Percentiles rank a stretch among this genome's conserved stretches.
These are phyloP conservation scores for Nomada flava DNA, from an alignment of 2,888 invertebrate genomes.

Conservation along the genomic window DNA sequence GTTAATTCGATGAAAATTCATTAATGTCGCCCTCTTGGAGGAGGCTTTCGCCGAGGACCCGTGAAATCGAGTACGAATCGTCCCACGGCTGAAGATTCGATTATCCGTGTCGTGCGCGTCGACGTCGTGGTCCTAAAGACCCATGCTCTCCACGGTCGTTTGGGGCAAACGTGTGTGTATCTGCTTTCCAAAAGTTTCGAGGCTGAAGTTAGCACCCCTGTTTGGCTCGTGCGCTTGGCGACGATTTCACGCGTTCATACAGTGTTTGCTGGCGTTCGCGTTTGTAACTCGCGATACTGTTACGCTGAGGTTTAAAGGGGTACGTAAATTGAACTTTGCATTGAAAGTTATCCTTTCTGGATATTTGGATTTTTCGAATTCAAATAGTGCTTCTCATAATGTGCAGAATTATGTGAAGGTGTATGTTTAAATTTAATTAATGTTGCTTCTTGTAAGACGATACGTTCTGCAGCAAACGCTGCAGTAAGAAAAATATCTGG, in stretches of 20 bases:
- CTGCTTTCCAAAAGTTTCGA: neutral
- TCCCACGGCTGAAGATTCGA: slow-evolving; percentile 70
- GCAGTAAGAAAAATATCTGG: too few relatives aligned
- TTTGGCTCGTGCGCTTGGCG: neutral
- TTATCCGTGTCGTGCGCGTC: slow-evolving; percentile 60
- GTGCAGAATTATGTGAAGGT: too few relatives aligned
- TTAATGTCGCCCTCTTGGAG: slow-evolving; percentile 62
- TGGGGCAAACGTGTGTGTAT: neutral
- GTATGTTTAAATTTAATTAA: too few relatives aligned
- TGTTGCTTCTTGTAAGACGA: too few relatives aligned
- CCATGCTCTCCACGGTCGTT: slow-evolving; percentile 1
- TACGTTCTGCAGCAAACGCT: too few relatives aligned
- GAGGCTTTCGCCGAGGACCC: slow-evolving; percentile 39
- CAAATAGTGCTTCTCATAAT: too few relatives aligned
- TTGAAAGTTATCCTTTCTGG: too few relatives aligned
- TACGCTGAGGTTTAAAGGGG: too few relatives aligned
- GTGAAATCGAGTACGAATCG: slow-evolving; percentile 72
- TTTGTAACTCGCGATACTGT: neutral
- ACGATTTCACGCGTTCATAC: slow-evolving; percentile 19
- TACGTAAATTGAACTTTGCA: too few relatives aligned
- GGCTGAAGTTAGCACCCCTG: neutral
- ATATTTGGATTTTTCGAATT: too few relatives aligned
- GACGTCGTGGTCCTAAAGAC: slow-evolving; percentile 13
- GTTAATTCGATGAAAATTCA: slow-evolving; percentile 74
- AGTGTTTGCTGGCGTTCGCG: neutral